phyloP scores from a whole-genome alignment of 1,140 invertebrate species.

The Eriosoma lanigerum region DNA sequence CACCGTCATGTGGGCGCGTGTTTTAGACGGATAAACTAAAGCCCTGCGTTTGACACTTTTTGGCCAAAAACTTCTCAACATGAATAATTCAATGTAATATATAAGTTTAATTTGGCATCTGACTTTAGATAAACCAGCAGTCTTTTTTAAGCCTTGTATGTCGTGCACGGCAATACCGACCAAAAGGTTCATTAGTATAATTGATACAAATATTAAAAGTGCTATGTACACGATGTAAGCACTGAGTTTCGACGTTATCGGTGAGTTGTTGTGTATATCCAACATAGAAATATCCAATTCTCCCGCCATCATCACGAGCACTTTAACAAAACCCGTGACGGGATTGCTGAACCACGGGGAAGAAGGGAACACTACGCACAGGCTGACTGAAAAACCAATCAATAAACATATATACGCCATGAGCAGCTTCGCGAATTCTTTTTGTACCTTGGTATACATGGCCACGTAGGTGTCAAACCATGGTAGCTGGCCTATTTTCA shows the following conservation, averaged over 20 bases:
- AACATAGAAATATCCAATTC: slow-evolving; percentile 71
- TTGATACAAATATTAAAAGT: slow-evolving; percentile 71
- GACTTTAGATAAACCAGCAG: slow-evolving; percentile 72
- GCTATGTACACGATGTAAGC: slow-evolving; percentile 36
- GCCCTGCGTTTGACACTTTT: slow-evolving; percentile 69
- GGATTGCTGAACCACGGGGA: slow-evolving; percentile 76
- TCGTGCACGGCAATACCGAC: slow-evolving; percentile 81
- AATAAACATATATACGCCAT: slow-evolving; percentile 80
- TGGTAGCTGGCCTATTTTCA: slow-evolving; percentile 82
- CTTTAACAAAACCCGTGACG: slow-evolving; percentile 78
- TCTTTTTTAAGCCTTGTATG: slow-evolving; percentile 76
- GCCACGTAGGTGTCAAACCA: slow-evolving; percentile 83
- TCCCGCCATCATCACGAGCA: slow-evolving; percentile 87
- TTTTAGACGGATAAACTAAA: slow-evolving; percentile 72
- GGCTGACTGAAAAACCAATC: slow-evolving; percentile 82
- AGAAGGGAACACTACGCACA: slow-evolving; percentile 81
- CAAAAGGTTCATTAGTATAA: slow-evolving; percentile 78
- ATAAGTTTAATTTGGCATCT: slow-evolving; percentile 76
- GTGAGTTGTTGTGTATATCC: slow-evolving; percentile 1
- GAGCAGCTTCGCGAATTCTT: slow-evolving; percentile 79
- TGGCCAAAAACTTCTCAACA: slow-evolving; percentile 72
- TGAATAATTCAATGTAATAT: slow-evolving; percentile 71
- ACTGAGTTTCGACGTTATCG: slow-evolving; percentile 12
- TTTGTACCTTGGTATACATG: slow-evolving; percentile 82
- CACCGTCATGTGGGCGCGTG: slow-evolving; percentile 74